Evolutionary conservation across 1,140 invertebrate genomes (phyloP), one percentile per base, ranked within the genome.

Genomic region (Drosophila murphyi): DNA sequence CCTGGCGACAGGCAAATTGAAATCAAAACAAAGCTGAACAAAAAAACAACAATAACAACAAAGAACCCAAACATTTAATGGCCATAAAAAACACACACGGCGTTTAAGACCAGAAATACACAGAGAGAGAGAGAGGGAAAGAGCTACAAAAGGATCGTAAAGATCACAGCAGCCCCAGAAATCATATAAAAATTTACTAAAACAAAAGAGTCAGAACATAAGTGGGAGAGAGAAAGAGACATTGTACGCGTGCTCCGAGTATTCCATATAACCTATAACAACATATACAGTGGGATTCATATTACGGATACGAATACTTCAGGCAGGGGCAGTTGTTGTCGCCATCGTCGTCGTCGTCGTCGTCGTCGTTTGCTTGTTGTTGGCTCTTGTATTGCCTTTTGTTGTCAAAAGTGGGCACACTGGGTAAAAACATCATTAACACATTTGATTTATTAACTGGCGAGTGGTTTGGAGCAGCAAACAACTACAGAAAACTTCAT

Each of bases 341-440:
- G 62, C 47, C 59, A 52, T 39, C 51, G 71, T 52, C 29, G 48
- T 3, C 12, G 31, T 54, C 10, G 41, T 60, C 52, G 50, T 60
- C 52, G 47, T 43, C 52, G 56, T 35, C 28, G 57, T 47, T 10
- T 20, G 34, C 12, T 48, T 47, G 59, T 57, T 54, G 45, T 37
- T 74, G 52, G 32, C 51, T 48, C 60, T 64, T 68, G 48, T 79
- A 54, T 64, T 73, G 74, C 68, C 76, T 82, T 79, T 79, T 88
- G 82, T 87, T 86, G 83, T 88, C 83, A 80, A 83, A 86, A 80
- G 83, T 87, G 83, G 83, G 83, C 83, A 88, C 83, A 76, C 69
- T 71, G 82, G 88, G 86, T 88, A 90, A 90, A 88, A 92, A 91
- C 91, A 92, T 92, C 91, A 92, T 92, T 92, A 92, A 92, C 90